phyloP scores from a whole-genome alignment of 2,888 invertebrate genomes.

The Troides oblongomaculatus region DNA sequence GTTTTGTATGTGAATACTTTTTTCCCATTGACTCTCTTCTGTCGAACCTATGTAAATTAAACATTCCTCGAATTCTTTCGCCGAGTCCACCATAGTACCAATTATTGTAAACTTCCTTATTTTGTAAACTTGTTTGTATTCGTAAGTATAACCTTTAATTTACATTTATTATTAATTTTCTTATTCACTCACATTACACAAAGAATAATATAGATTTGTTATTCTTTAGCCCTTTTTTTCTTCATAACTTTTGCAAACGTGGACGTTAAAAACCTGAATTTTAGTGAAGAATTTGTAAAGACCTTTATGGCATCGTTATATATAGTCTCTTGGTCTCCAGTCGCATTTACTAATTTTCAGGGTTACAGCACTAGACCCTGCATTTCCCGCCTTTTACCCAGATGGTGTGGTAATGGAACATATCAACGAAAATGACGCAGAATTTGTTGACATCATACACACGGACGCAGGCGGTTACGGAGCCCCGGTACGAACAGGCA shows the following conservation, averaged over 20 bases:
- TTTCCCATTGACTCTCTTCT: conserved; percentile 1
- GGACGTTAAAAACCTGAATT: too few species aligned
- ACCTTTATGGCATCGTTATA: too few species aligned
- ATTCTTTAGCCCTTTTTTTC: too few species aligned
- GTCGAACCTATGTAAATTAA: conserved; percentile 21
- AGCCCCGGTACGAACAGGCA: conserved; percentile 79
- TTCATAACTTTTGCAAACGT: too few species aligned
- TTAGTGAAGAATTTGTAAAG: too few species aligned
- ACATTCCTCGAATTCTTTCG: conserved; percentile 12
- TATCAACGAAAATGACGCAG: conserved; percentile 74
- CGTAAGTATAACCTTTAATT: neutral
- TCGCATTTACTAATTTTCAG: conserved; percentile 50
- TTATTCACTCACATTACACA: neutral
- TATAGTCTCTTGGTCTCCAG: too few species aligned
- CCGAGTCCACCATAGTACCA: conserved; percentile 5
- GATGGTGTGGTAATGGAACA: conserved; percentile 74
- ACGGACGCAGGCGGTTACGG: conserved; percentile 83
- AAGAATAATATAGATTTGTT: neutral
- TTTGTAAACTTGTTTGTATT: conserved; percentile 1
- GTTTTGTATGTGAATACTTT: conserved; percentile 6
- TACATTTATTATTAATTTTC: neutral
- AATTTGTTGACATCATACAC: conserved; percentile 84
- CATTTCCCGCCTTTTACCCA: conserved; percentile 81
- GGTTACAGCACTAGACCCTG: conserved; percentile 81
- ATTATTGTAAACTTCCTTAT: neutral